phyloP scores from a whole-genome alignment of 2,797 vertebrate genomes.

The Diplodus sargus region DNA sequence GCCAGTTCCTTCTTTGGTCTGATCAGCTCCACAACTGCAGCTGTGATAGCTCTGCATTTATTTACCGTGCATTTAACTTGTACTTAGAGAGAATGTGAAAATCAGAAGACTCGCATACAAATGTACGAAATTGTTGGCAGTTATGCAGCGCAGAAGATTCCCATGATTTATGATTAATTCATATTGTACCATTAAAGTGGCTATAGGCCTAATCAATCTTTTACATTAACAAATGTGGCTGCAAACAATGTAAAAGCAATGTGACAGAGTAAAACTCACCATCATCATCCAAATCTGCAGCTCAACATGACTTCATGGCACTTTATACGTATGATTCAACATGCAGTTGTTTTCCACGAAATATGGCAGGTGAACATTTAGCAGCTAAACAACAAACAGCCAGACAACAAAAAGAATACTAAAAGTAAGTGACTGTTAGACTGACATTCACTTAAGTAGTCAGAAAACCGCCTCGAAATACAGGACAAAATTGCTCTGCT shows the following conservation, averaged over 20 bases:
- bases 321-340: background rate
- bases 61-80: constrained; percentile 17
- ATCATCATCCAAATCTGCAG: too few species aligned
- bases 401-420: background rate
- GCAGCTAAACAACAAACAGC: background rate
- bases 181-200: background rate
- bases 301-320: background rate
- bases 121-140: background rate
- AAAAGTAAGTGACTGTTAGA: background rate
- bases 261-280: background rate
- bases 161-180: background rate
- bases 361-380: background rate
- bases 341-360: background rate
- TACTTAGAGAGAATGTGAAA: background rate
- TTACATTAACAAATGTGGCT: background rate
- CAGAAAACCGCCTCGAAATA: background rate
- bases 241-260: background rate
- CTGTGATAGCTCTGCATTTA: constrained; percentile 37
- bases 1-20: constrained; percentile 74
- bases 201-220: background rate
- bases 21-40: constrained; percentile 38
- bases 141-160: accelerated
- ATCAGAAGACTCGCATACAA: background rate
- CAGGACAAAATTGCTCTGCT: background rate
- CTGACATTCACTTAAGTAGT: background rate